Evolutionary conservation across 2,113 vertebrate genomes (phyloP).

Genomic region (Cyprinodon brontotheroides): DNA sequence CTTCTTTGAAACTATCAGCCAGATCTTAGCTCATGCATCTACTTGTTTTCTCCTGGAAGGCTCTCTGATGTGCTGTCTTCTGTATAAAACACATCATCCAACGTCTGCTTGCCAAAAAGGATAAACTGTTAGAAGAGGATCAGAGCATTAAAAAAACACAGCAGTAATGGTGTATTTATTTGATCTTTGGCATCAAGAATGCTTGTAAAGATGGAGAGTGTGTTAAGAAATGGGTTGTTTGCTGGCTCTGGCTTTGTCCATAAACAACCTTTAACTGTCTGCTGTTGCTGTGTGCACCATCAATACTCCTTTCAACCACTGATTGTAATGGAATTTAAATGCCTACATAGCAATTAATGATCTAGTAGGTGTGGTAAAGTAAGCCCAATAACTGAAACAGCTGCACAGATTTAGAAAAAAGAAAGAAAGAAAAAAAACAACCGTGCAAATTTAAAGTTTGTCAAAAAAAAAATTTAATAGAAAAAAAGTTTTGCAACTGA

Average conservation of each 20-base stretch:
- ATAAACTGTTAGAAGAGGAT: constrained; percentile 3
- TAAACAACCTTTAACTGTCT: not conserved
- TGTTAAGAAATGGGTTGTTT: not conserved
- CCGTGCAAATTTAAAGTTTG: too few relatives aligned
- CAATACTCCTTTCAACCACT: not conserved
- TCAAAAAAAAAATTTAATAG: too few relatives aligned
- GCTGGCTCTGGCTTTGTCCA: not conserved
- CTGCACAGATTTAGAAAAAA: too few relatives aligned
- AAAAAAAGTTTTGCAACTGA: too few relatives aligned
- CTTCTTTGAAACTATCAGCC: constrained; percentile 18
- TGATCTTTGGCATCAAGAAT: constrained; percentile 1
- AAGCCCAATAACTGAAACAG: not conserved
- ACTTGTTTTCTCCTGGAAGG: not conserved
- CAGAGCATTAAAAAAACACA: not conserved
- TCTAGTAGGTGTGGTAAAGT: not conserved
- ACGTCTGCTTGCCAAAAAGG: constrained; percentile 18
- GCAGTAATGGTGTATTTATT: not conserved
- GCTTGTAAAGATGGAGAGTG: not conserved
- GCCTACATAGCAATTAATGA: not conserved
- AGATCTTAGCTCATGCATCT: constrained; percentile 8
- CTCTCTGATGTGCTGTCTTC: constrained; percentile 5
- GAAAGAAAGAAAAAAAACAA: too few relatives aligned
- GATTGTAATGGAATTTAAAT: not conserved
- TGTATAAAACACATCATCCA: constrained; percentile 12
- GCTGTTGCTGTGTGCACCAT: not conserved